Evolutionary conservation across 2,797 vertebrate genomes (phyloP).

Genomic region (Eulemur albifrons): DNA sequence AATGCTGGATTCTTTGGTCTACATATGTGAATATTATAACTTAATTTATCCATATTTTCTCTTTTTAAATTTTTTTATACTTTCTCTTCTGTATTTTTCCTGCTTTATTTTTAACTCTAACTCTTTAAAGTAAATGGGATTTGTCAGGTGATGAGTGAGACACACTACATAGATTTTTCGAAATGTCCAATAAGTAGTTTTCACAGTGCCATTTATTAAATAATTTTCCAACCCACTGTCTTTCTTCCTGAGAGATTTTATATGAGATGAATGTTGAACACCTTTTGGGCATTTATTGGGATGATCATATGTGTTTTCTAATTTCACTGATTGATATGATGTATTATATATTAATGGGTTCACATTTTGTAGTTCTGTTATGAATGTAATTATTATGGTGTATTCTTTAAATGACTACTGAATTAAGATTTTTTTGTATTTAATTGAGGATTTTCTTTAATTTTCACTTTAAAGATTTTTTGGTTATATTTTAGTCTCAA

Average conservation of each 20-base stretch:
- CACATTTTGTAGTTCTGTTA: background rate
- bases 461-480: constrained; percentile 32
- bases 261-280: background rate
- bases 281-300: background rate
- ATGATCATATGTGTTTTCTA: background rate
- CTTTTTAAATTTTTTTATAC: background rate
- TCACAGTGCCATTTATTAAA: background rate
- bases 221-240: background rate
- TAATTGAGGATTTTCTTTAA: background rate
- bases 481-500: background rate
- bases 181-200: background rate
- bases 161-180: background rate
- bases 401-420: background rate
- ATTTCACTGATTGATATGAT: background rate
- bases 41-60: background rate
- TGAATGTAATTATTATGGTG: background rate
- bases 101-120: constrained; percentile 20
- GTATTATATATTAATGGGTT: background rate
- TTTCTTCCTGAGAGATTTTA: constrained; percentile 21
- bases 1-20: background rate
- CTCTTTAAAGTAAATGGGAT: background rate
- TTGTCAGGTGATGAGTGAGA: background rate
- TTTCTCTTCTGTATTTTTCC: background rate
- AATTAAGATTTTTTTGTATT: background rate
- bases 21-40: background rate